Base-by-base conservation (phyloP, 2,888 invertebrate species). In the Drosophila peninsularis region DNA sequence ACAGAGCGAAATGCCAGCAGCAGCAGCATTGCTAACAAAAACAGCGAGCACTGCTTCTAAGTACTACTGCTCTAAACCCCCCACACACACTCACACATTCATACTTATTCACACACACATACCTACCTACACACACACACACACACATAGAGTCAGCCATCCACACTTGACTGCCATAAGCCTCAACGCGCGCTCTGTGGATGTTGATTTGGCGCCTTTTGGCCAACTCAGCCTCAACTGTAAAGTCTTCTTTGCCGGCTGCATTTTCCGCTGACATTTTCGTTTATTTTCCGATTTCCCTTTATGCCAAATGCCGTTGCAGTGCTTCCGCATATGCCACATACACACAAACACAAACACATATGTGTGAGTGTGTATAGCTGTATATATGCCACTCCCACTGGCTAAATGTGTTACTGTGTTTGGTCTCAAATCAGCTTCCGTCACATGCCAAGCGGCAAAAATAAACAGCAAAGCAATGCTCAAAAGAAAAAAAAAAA, bases 391-490 rank as follows among this genome's bases (percentile, higher is more conserved):
- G 34, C 32, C 56, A 49, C 36, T 37, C 53, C 45, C 55, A 17
- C 79, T 60, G 52, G 74, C 87, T 86, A 84, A 84, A 84, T 84
- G 78, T 84, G 83, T 84, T 84, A 84, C 89, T 86, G 70, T 84
- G 83, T 88, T 84, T 88, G 89, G 83, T 83, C 89, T 88, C 83
- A 84, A 84, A 88, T 84, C 83, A 84, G 83, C 89, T 88, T 84
- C 83, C 83, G 83, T 88, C 83, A 84, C 80, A 84, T 84, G 89
- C 84, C 83, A 88, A 83, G 88, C 84, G 83, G 70, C 87, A 83
- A 88, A 88, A 83, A 83, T 88, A 83, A 83, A 83, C 82, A 83
- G 53, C 70, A 66, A 45, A 39, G 66, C 32, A 34, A 53, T 58
- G 41, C 36, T 27, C 30, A 63, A 60, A 58, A 41, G 67, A 69